Conservation (phyloP, 64 coral and sea anemone species). For the Porites lutea region DNA sequence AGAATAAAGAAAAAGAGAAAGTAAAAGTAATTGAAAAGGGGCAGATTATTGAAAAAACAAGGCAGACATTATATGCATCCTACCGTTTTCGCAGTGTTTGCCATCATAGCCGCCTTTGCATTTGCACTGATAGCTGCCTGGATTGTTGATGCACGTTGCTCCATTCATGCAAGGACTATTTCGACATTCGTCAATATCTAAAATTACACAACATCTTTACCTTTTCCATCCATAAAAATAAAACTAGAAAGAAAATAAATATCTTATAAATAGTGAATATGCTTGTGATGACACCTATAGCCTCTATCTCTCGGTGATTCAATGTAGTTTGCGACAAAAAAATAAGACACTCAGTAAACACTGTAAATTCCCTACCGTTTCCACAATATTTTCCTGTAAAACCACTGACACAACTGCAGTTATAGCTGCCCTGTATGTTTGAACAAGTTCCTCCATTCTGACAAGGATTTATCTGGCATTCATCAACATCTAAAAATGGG, state of each 20-base stretch:
- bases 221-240: too few species aligned
- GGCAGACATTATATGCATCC: too few species aligned
- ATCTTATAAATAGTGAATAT: too few species aligned
- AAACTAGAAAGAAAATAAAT: too few species aligned
- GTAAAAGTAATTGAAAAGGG: too few species aligned
- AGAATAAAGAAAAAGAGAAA: too few species aligned
- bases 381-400: conserved; percentile 1
- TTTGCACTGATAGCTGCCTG: conserved; percentile 8
- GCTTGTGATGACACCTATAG: too few species aligned
- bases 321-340: too few species aligned
- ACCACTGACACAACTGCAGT: not conserved
- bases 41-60: too few species aligned
- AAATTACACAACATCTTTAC: too few species aligned
- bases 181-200: conserved; percentile 25
- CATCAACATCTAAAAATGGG: conserved; percentile 30
- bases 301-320: too few species aligned
- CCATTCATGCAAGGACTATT: conserved; percentile 27
- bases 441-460: conserved; percentile 11
- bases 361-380: not conserved
- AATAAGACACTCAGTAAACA: too few species aligned
- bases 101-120: not conserved
- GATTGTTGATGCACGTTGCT: conserved; percentile 15
- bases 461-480: not conserved
- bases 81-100: not conserved
- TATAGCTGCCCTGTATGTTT: not conserved